Evolutionary conservation across 2,797 vertebrate genomes (phyloP), one percentile per base, ranked within the genome.

Genomic region (Sarcophilus harrisii): DNA sequence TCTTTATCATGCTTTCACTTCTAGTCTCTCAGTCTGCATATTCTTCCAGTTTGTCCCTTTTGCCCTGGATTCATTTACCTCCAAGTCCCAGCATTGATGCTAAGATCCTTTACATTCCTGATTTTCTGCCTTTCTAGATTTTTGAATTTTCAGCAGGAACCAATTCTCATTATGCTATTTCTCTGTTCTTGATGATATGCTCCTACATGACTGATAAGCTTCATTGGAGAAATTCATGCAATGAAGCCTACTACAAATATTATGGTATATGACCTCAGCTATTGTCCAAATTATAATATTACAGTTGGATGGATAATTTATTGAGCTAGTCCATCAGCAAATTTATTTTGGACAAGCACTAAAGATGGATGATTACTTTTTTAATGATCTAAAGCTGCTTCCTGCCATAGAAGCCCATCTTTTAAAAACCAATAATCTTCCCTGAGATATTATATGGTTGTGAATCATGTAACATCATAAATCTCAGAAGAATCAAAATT

Each of bases 351-450:
- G 73, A 87, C 73, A 87, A 87, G 73, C 38, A 87, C 73, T 87
- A 87, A 87, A 87, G 73, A 49, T 87, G 73, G 73, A 87, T 87
- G 73, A 87, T 87, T 87, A 87, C 73, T 87, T 87, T 87, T 87
- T 87, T 87, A 87, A 87, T 87, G 73, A 87, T 87, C 73, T 87
- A 87, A 87, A 87, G 38, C 73, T 87, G 73, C 21, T 49, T 87
- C 38, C 73, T 87, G 73, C 38, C 73, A 87, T 87, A 24, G 73
- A 87, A 81, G 18, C 38, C 73, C 38, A 87, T 87, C 38, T 87
- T 87, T 87, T 87, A 5, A 87, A 87, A 87, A 87, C 73, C 38
- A 87, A 49, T 87, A 49, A 45, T 45, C 73, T 87, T 38, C 10
- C 73, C 13, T 27, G 38, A 87, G 38, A 87, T 87, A 38, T 87